Percentiles rank a stretch among this genome's conserved stretches.
These are phyloP conservation scores for Netta rufina DNA, from an alignment of 2,797 vertebrate genomes.

Conservation along the genomic window DNA sequence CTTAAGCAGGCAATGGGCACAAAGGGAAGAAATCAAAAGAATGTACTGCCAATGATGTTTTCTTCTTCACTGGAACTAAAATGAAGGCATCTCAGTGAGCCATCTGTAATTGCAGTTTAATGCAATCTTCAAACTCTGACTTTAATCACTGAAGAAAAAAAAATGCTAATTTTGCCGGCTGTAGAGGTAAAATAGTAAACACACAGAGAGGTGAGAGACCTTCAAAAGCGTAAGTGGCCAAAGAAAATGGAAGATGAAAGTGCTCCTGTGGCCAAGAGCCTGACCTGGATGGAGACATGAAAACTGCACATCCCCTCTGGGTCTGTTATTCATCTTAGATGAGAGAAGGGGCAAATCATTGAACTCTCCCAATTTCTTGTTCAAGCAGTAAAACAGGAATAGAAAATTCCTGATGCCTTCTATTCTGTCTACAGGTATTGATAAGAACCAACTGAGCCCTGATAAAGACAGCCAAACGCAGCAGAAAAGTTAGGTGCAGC, in stretches of 20 bases:
- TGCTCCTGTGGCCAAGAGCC: not conserved
- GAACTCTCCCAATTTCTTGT: not conserved
- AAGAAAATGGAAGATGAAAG: not conserved
- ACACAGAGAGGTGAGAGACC: not conserved
- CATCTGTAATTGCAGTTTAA: not conserved
- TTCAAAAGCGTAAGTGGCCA: not conserved
- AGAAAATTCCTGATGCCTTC: not conserved
- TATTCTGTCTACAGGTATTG: not conserved
- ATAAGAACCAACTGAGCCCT: not conserved
- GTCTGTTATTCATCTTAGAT: not conserved
- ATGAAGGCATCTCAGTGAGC: not conserved
- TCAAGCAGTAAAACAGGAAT: not conserved
- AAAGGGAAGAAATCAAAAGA: not conserved
- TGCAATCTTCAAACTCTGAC: not conserved
- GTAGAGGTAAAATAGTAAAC: not conserved
- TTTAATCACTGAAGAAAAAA: not conserved
- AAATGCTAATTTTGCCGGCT: not conserved
- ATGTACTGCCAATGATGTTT: not conserved
- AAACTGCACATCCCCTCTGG: not conserved
- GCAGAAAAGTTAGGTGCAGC: accelerated
- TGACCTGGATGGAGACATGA: not conserved
- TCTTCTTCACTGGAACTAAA: conserved; percentile 15
- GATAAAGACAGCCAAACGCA: not conserved
- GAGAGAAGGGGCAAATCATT: not conserved
- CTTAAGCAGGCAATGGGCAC: not conserved